Conservation (phyloP, 2,797 vertebrate genomes). For the Leptodactylus fallax region DNA sequence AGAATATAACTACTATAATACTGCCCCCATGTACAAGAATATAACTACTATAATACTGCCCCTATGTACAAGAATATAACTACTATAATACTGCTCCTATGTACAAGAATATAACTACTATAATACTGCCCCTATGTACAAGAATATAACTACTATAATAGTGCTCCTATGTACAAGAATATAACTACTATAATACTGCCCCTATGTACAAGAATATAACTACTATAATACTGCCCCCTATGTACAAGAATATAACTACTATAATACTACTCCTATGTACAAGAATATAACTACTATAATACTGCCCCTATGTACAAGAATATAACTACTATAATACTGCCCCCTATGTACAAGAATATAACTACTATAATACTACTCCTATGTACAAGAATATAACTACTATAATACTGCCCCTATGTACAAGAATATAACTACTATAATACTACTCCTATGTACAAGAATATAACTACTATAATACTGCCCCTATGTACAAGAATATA, state of each 20-base stretch:
- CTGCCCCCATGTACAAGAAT: neutral
- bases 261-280: neutral
- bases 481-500: too few relatives aligned
- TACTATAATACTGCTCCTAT: slow-evolving; percentile 9
- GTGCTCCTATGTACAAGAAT: neutral
- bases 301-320: neutral
- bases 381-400: slow-evolving; percentile 23
- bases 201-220: too few relatives aligned
- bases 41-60: slow-evolving; percentile 5
- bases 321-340: slow-evolving; percentile 10
- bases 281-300: slow-evolving; percentile 13
- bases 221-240: neutral
- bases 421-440: too few relatives aligned
- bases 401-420: neutral
- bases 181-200: slow-evolving; percentile 13
- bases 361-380: slow-evolving; percentile 25
- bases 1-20: neutral
- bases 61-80: neutral
- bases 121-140: neutral
- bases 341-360: slow-evolving; percentile 7
- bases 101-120: slow-evolving; percentile 13
- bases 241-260: slow-evolving; percentile 10
- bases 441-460: too few relatives aligned
- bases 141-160: slow-evolving; percentile 7
- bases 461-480: too few relatives aligned